Conservation (phyloP, 2,888 invertebrate genomes). For the Tetranychus piercei region DNA sequence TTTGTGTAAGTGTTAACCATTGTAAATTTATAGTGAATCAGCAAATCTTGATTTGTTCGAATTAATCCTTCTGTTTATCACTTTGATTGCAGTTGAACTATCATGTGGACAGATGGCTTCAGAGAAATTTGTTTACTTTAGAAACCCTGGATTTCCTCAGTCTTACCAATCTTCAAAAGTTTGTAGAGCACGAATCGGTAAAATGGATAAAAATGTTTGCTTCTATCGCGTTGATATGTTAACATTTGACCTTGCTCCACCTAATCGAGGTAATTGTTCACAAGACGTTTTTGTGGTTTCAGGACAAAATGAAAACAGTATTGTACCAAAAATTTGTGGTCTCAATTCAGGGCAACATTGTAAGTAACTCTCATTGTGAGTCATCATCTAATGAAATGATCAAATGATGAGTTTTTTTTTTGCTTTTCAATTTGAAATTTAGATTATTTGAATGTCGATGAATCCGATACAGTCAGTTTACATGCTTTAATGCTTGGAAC, state of each 20-base stretch:
- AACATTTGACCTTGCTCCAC: conserved; percentile 27
- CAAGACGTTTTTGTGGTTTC: conserved; percentile 28
- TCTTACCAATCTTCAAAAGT: conserved; percentile 24
- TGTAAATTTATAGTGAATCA: neutral
- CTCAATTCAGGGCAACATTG: conserved; percentile 28
- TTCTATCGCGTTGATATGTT: conserved; percentile 27
- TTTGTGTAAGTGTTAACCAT: conserved; percentile 24
- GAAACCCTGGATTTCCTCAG: conserved; percentile 27
- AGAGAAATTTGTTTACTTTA: conserved; percentile 27
- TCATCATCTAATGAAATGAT: neutral
- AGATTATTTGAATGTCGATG: conserved; percentile 28
- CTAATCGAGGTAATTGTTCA: conserved; percentile 28
- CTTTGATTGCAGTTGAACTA: conserved; percentile 22
- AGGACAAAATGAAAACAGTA: conserved; percentile 28
- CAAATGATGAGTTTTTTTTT: neutral
- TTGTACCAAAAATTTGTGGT: conserved; percentile 29
- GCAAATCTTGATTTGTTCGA: neutral
- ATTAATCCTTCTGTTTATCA: conserved; percentile 1
- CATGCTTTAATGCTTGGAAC: conserved; percentile 26
- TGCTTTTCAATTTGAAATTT: neutral
- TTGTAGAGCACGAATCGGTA: conserved; percentile 25
- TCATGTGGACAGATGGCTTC: conserved; percentile 26
- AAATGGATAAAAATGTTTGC: conserved; percentile 27
- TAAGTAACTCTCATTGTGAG: conserved; percentile 11
- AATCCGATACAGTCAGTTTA: conserved; percentile 26